These are phyloP conservation scores for Parelbella ahira DNA, from an alignment of 2,888 invertebrate species.

Conservation along the genomic window DNA sequence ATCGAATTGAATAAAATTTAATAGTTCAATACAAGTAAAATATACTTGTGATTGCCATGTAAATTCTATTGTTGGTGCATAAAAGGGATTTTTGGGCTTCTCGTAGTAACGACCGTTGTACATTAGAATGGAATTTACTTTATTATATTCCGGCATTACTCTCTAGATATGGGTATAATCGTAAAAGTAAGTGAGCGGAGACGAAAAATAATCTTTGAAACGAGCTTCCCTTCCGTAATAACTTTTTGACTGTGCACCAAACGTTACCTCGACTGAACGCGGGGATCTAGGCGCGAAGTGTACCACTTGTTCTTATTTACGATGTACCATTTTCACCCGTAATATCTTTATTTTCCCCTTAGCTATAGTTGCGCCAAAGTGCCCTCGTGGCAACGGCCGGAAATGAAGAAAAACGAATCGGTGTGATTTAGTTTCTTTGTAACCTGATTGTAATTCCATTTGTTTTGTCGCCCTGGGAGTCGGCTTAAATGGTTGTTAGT, in stretches of 20 bases:
- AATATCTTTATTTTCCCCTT: conserved; percentile 50
- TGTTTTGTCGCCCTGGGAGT: conserved; percentile 20
- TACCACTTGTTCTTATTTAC: conserved; percentile 60
- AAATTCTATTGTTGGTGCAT: too few species aligned
- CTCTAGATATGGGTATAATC: conserved; percentile 21
- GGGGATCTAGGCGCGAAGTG: conserved; percentile 44
- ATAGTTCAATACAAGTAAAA: too few species aligned
- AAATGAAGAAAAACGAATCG: conserved; percentile 29
- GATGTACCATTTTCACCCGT: conserved; percentile 52
- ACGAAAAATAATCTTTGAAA: conserved; percentile 28
- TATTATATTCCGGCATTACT: conserved; percentile 11
- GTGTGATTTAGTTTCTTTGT: conserved; percentile 25
- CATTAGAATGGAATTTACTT: conserved; percentile 15
- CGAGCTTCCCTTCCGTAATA: conserved; percentile 28
- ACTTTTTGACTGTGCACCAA: conserved; percentile 36
- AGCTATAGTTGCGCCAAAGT: conserved; percentile 37
- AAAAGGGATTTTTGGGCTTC: too few species aligned
- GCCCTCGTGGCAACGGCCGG: conserved; percentile 32
- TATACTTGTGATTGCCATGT: too few species aligned
- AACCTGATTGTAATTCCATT: conserved; percentile 28
- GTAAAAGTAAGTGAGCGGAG: conserved; percentile 28
- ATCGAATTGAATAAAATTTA: too few species aligned
- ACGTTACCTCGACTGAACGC: conserved; percentile 34
- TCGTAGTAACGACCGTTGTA: conserved; percentile 5
- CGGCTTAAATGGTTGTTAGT: conserved; percentile 17